These are phyloP conservation scores for Campopleginae sp. DNA, from an alignment of 2,888 invertebrate genomes.

Conservation along the genomic window DNA sequence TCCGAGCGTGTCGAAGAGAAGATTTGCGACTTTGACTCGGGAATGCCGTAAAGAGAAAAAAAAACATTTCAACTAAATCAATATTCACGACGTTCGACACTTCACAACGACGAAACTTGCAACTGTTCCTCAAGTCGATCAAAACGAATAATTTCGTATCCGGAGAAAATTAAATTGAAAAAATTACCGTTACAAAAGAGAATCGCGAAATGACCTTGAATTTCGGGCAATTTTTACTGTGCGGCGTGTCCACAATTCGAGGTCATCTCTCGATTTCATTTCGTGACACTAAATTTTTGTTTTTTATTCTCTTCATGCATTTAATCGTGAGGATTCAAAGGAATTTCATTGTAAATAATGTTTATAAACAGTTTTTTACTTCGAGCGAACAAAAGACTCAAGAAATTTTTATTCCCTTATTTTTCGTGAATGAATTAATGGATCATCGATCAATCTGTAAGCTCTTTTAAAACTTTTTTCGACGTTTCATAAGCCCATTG, in stretches of 20 bases:
- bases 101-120: not conserved
- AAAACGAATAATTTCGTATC: not conserved
- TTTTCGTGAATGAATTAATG: not conserved
- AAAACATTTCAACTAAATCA: constrained; percentile 7
- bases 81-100: not conserved
- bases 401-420: not conserved
- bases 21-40: constrained; percentile 35
- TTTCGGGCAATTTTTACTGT: too few species aligned
- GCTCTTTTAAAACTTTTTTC: not conserved
- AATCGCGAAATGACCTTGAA: too few species aligned
- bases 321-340: not conserved
- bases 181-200: too few species aligned
- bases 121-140: not conserved
- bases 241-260: too few species aligned
- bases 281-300: too few species aligned
- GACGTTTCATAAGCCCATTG: not conserved
- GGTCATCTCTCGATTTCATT: too few species aligned
- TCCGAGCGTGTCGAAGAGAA: constrained; percentile 35
- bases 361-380: not conserved
- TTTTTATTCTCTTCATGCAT: too few species aligned
- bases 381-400: not conserved
- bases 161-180: too few species aligned
- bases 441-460: not conserved
- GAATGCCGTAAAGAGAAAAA: constrained; percentile 33
- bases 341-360: not conserved